Conservation (phyloP, 2,797 vertebrate genomes). For the Urophycis tenuis region DNA sequence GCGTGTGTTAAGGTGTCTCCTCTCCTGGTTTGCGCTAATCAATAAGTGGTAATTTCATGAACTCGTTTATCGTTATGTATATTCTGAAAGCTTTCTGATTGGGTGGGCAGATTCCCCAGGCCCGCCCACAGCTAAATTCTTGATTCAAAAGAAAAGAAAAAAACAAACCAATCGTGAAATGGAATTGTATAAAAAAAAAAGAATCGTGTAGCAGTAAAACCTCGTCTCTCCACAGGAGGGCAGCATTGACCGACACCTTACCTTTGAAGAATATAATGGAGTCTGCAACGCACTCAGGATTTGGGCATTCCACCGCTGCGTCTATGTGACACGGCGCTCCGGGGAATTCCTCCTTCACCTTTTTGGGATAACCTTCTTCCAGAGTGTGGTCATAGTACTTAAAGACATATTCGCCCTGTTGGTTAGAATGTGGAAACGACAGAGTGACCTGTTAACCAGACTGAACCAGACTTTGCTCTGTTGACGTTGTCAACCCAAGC, state of each 20-base stretch:
- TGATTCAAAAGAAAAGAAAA: no score
- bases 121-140: no score
- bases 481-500: no score
- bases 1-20: not conserved
- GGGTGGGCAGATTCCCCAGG: not conserved
- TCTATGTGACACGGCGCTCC: conserved; percentile 73
- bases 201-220: not conserved
- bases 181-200: no score
- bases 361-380: conserved; percentile 67
- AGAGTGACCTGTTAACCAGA: not conserved
- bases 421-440: not conserved
- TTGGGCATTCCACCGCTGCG: conserved; percentile 83
- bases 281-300: conserved; percentile 70
- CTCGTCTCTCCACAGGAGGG: not conserved
- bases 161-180: no score
- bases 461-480: not conserved
- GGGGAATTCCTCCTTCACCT: conserved; percentile 72
- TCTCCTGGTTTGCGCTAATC: not conserved
- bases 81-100: not conserved
- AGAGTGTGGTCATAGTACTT: conserved; percentile 68
- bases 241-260: conserved; percentile 33
- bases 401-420: conserved; percentile 76
- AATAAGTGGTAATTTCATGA: not conserved
- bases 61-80: not conserved
- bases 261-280: conserved; percentile 84